Percentiles rank a stretch among this genome's conserved stretches.
Evolutionary conservation across 2,797 vertebrate genomes (phyloP).

Genomic region (Antrozous pallidus): DNA sequence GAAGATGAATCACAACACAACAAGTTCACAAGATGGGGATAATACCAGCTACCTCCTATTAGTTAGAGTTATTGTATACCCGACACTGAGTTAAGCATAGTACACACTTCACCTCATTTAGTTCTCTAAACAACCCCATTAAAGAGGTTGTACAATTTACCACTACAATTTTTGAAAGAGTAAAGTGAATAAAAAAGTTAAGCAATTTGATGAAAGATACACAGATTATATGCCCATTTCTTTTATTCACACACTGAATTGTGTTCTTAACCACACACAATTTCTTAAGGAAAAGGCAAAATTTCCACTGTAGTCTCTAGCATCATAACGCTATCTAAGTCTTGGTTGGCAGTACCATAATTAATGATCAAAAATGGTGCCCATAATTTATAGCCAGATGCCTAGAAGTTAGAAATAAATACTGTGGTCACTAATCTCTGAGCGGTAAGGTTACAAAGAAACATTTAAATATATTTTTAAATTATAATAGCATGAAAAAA

Average conservation of each 20-base stretch:
- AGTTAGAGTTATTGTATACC: not conserved
- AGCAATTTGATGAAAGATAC: not conserved
- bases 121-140: slow-evolving; percentile 1
- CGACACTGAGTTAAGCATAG: not conserved
- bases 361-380: not conserved
- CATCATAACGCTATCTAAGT: not conserved
- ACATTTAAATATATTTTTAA: not conserved
- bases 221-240: not conserved
- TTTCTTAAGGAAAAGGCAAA: not conserved
- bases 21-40: not conserved
- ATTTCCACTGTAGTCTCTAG: not conserved
- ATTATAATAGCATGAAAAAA: not conserved
- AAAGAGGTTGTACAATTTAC: not conserved
- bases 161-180: not conserved
- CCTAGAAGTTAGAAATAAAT: not conserved
- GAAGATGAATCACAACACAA: not conserved
- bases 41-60: not conserved
- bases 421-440: not conserved
- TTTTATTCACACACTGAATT: not conserved
- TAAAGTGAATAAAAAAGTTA: not conserved
- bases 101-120: not conserved
- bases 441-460: not conserved
- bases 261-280: not conserved
- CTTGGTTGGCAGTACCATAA: not conserved
- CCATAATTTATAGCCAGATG: not conserved